Evolutionary conservation across 2,797 vertebrate species (phyloP).

Genomic region (Kryptopterus vitreolus): DNA sequence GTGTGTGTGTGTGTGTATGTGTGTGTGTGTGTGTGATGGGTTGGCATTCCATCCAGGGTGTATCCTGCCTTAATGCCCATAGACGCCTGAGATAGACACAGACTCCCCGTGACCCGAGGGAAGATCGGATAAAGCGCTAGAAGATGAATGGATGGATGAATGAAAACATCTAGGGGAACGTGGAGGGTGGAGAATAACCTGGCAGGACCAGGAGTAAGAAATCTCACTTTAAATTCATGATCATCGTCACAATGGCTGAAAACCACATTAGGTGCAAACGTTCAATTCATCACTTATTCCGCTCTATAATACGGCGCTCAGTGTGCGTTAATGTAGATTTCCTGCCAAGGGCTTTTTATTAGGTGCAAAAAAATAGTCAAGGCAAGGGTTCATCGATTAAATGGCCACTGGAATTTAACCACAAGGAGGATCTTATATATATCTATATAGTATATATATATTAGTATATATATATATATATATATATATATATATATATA

Average conservation of each 20-base stretch:
- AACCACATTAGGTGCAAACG: neutral
- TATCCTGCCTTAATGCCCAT: too few species aligned
- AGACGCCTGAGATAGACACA: too few species aligned
- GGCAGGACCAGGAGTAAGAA: neutral
- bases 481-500: too few species aligned
- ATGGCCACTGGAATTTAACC: neutral
- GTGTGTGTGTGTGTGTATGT: too few species aligned
- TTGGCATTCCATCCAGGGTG: too few species aligned
- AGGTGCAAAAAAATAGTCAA: neutral
- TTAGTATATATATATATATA: too few species aligned
- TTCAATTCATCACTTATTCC: neutral
- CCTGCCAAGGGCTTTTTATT: neutral
- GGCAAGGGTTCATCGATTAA: neutral
- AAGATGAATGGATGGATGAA: neutral
- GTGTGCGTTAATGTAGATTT: neutral
- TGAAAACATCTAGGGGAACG: neutral
- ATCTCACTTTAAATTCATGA: neutral
- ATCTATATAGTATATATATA: too few species aligned
- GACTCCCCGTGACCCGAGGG: too few species aligned
- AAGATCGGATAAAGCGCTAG: too few species aligned
- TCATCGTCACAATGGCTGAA: neutral
- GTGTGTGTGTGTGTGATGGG: too few species aligned
- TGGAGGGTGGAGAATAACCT: neutral
- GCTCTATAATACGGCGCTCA: neutral
- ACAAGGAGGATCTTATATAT: too few species aligned